Base-by-base conservation (phyloP, 2,797 vertebrate genomes). In the Nannoperca australis region DNA sequence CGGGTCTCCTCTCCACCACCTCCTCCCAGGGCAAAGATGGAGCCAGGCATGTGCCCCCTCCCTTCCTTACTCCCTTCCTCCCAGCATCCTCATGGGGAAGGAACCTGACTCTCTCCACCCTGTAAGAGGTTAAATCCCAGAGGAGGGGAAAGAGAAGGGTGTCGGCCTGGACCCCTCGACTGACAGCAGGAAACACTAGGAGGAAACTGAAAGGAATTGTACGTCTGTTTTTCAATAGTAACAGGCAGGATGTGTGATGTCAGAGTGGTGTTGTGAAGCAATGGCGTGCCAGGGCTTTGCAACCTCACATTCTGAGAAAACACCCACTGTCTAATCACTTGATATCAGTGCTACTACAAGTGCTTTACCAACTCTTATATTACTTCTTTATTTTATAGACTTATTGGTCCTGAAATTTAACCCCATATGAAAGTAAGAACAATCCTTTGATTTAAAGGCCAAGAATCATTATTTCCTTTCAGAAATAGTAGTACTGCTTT, bases 141-240 rank as follows among this genome's bases (percentile, higher is more conserved):
- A 65, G 50, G 60, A 8, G 36, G 27, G 69, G 72, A 70, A 63
- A 63, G 75, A 51, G 64, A 40, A 53, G 85, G 79, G 86, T 82
- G 88, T 92, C 30, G 53, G 53, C 79, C 49, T 1, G 67, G 61
- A 75, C 50, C 56, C 55, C n/a, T 47, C 27, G 32, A 78, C 45
- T 89, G 88, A 89, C 88, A 83, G 70, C 88, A 89, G 92, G 86
- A 93, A 90, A 88, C 67, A 14, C 58, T 7, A 44, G 60, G 70
- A 87, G 81, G 90, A 90, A 88, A 76, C 73, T 4, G 60, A 82
- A 54, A 83, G 85, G 86, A 90, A 83, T 14, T 32, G 78, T 74
- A 30, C 2, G 53, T 40, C 53, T 70, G 50, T 82, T 75, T 86
- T 78, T 69, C 79, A 79, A 24, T 40, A 59, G 71, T 64, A 76